Evolutionary conservation across 1,140 invertebrate genomes (phyloP).

Genomic region (Eriosoma lanigerum): DNA sequence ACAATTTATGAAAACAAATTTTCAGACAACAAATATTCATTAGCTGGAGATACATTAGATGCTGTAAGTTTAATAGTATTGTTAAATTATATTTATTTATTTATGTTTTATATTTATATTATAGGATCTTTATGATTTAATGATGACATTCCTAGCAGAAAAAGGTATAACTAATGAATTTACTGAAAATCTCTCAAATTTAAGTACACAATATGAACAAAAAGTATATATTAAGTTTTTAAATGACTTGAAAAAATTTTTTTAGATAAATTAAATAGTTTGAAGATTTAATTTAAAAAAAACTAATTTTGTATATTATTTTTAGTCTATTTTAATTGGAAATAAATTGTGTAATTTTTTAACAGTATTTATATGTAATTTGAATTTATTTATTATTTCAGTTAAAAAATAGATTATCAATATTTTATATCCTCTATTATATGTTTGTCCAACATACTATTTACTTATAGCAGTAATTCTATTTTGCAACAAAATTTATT

Average conservation of each 20-base stretch:
- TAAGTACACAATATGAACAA: slow-evolving; percentile 89
- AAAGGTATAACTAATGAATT: slow-evolving; percentile 91
- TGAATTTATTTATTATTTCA: too few relatives aligned
- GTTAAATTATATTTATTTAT: not conserved
- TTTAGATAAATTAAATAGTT: slow-evolving; percentile 55
- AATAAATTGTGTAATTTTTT: not conserved
- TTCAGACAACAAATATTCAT: slow-evolving; percentile 80
- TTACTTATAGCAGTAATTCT: too few relatives aligned
- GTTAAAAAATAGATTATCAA: too few relatives aligned
- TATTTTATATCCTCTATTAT: too few relatives aligned
- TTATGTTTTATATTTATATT: slow-evolving; percentile 58
- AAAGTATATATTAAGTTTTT: slow-evolving; percentile 82
- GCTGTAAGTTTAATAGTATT: slow-evolving; percentile 66
- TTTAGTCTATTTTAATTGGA: slow-evolving; percentile 22
- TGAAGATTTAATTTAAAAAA: slow-evolving; percentile 13
- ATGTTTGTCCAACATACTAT: too few relatives aligned
- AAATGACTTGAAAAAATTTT: slow-evolving; percentile 83
- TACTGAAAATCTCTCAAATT: slow-evolving; percentile 79
- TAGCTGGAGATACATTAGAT: slow-evolving; percentile 86
- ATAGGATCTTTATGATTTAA: slow-evolving; percentile 88
- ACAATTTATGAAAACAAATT: slow-evolving; percentile 80
- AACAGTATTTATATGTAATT: not conserved
- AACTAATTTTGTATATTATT: slow-evolving; percentile 37
- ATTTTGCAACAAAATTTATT: too few relatives aligned
- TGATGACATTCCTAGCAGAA: slow-evolving; percentile 92